phyloP scores from a whole-genome alignment of 2,113 vertebrate species.

The Castor canadensis region DNA sequence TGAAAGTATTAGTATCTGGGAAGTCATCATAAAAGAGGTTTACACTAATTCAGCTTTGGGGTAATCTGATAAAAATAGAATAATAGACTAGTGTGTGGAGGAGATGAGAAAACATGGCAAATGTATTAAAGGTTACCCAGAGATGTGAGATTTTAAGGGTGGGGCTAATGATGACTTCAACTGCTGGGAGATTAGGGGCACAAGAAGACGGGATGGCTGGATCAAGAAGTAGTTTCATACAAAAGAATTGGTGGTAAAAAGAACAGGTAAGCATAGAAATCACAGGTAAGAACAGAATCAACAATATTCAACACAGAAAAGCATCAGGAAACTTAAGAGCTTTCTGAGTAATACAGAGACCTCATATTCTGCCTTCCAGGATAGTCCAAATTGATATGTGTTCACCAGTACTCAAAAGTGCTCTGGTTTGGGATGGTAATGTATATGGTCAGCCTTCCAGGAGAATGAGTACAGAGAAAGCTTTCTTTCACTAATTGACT shows the following conservation, averaged over 20 bases:
- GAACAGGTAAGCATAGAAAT: neutral
- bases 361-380: neutral
- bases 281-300: neutral
- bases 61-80: neutral
- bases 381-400: neutral
- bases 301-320: neutral
- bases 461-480: neutral
- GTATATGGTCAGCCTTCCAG: neutral
- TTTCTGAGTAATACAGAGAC: neutral
- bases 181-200: neutral
- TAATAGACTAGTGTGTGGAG: too few relatives aligned
- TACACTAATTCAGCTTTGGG: neutral
- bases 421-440: neutral
- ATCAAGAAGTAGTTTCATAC: neutral
- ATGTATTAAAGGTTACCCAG: neutral
- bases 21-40: neutral
- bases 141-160: neutral
- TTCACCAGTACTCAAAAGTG: neutral
- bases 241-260: neutral
- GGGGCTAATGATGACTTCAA: neutral
- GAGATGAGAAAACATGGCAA: neutral
- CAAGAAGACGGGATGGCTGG: accelerated
- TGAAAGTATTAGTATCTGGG: neutral
- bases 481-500: neutral
- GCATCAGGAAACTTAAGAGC: neutral